A percentile compares a stretch with the other conserved stretches of the same genome.
These are phyloP conservation scores for Deroplatys truncata DNA, from an alignment of 2,888 invertebrate species.

Conservation along the genomic window DNA sequence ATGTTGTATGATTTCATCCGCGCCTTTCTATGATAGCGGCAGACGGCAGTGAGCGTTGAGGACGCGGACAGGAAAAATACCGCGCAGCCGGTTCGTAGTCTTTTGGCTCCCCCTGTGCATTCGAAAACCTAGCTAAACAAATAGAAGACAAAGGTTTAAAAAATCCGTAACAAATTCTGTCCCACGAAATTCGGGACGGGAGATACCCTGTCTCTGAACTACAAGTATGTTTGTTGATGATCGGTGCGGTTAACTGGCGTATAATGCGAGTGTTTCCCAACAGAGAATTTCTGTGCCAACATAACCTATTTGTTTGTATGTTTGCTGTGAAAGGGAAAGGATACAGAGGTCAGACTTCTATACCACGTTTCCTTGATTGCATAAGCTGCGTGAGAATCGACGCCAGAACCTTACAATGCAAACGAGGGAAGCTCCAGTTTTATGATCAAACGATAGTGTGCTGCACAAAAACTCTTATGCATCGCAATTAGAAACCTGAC, in stretches of 20 bases:
- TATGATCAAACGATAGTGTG: not conserved
- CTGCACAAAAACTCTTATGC: not conserved
- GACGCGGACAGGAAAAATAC: too few species aligned
- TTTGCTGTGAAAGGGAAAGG: not conserved
- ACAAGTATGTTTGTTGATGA: too few species aligned
- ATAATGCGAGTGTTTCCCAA: not conserved
- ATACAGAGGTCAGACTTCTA: not conserved
- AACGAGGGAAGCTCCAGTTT: not conserved
- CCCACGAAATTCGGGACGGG: too few species aligned
- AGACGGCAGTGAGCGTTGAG: too few species aligned
- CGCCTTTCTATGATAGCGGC: too few species aligned
- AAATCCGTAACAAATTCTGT: too few species aligned
- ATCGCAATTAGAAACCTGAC: not conserved
- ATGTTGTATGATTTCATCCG: too few species aligned
- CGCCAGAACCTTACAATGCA: not conserved
- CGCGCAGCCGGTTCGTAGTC: too few species aligned
- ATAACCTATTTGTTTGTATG: not conserved
- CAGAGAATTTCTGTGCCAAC: not conserved
- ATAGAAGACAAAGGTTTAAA: too few species aligned
- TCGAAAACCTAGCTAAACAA: too few species aligned
- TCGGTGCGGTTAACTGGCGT: not conserved
- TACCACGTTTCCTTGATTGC: not conserved
- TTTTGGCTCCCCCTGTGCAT: too few species aligned
- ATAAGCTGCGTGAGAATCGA: not conserved
- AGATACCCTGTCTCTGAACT: too few species aligned